Percentiles rank a stretch among this genome's conserved stretches.
phyloP scores from a whole-genome alignment of 1,140 invertebrate genomes.

The Trichogramma pretiosum region DNA sequence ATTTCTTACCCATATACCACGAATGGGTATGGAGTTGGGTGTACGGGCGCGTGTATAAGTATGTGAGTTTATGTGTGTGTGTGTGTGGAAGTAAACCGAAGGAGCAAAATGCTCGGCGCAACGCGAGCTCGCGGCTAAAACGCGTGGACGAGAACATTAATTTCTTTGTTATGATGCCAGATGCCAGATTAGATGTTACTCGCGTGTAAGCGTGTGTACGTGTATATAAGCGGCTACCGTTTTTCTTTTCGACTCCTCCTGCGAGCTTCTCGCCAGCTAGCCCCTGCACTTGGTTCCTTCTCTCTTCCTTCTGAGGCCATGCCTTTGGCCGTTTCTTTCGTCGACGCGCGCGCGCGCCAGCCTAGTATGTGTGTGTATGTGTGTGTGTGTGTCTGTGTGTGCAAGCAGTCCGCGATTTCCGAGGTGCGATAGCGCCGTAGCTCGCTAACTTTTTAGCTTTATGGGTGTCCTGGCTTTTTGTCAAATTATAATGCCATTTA shows the following conservation, averaged over 20 bases:
- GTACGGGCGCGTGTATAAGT: too few species aligned
- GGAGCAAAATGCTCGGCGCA: neutral
- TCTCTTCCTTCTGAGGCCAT: conserved; percentile 1
- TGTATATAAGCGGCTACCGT: conserved; percentile 18
- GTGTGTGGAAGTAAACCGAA: too few species aligned
- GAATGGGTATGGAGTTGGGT: too few species aligned
- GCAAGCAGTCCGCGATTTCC: too few species aligned
- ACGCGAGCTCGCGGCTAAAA: conserved; percentile 14
- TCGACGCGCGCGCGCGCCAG: neutral
- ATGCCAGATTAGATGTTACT: conserved; percentile 25
- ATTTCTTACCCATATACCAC: too few species aligned
- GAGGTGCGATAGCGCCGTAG: conserved; percentile 3
- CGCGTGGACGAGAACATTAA: conserved; percentile 25
- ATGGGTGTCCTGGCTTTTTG: conserved; percentile 4
- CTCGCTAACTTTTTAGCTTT: conserved; percentile 7
- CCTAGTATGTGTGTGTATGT: neutral
- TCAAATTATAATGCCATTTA: conserved; percentile 16
- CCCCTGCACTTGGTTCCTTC: neutral
- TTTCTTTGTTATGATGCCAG: conserved; percentile 28
- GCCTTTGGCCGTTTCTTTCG: neutral
- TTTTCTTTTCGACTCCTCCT: conserved; percentile 10
- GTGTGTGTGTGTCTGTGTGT: neutral
- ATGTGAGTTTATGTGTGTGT: too few species aligned
- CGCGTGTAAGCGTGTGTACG: conserved; percentile 2
- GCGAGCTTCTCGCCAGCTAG: neutral